A percentile compares a stretch with the other conserved stretches of the same genome.
Evolutionary conservation across 2,888 invertebrate genomes (phyloP).

Genomic region (Endomychus coccineus): DNA sequence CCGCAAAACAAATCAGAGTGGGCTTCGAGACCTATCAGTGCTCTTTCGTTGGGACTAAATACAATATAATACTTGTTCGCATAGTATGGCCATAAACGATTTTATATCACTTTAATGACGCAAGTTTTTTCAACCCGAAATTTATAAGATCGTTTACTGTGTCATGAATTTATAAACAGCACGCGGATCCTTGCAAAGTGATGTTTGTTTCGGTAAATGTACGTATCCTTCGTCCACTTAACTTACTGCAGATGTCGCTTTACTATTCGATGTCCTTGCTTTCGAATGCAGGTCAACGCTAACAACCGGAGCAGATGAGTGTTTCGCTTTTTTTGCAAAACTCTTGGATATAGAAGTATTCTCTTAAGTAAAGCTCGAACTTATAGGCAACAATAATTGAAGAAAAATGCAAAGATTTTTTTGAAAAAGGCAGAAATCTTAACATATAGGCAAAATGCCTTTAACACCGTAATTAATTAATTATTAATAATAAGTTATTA

Average conservation of each 20-base stretch:
- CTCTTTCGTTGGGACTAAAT: conserved; percentile 24
- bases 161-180: conserved; percentile 37
- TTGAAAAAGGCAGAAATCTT: too few relatives aligned
- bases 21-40: conserved; percentile 27
- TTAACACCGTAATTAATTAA: too few relatives aligned
- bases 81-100: conserved; percentile 38
- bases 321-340: too few relatives aligned
- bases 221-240: conserved; percentile 27
- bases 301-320: too few relatives aligned
- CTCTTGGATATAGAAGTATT: too few relatives aligned
- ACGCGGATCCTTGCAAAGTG: conserved; percentile 23
- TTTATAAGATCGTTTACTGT: conserved; percentile 35
- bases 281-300: too few relatives aligned
- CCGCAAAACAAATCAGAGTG: conserved; percentile 32
- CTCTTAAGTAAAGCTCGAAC: too few relatives aligned
- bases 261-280: too few relatives aligned
- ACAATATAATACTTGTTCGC: conserved; percentile 32
- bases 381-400: too few relatives aligned
- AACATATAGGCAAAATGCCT: too few relatives aligned
- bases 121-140: conserved; percentile 36
- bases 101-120: conserved; percentile 38
- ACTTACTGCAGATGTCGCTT: conserved; percentile 26
- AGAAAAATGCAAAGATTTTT: too few relatives aligned
- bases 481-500: too few relatives aligned
- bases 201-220: conserved; percentile 23